Base-by-base conservation (phyloP, 2,797 vertebrate species). In the Leptatherina wallacei region DNA sequence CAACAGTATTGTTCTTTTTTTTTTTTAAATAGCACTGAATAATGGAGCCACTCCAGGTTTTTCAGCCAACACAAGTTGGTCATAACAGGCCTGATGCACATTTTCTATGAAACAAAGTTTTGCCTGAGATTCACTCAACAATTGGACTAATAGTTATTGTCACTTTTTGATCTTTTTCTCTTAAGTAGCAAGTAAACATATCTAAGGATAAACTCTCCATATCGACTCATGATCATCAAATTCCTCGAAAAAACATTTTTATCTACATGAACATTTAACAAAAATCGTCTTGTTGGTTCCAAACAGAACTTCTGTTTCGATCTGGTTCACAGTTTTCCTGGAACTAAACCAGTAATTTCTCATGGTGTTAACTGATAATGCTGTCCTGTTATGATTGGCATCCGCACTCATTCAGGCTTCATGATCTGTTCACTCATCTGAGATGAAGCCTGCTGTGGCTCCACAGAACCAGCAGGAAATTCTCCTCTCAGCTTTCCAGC, bases 401-500 rank as follows among this genome's bases (percentile, higher is more conserved):
- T 61, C 35, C 33, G 27, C 56, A 27, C 33, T 33, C 2, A 33
- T 38, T 1, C 33, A 38, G 3, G 51, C 38, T 63, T 63, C 6
- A 47, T 1, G 3, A 49, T 36, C 18, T 22, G 35, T 0, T 55
- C 36, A 27, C 27, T 47, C 2, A 61, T 18, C 35, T 54, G 58
- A 22, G 47, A 38, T 0, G 1, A 14, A 52, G 22, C 8, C 32
- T 49, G 32, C 22, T 29, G 54, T 33, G 29, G 20, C 61, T 52
- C 0, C 0, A 59, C 2, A 5, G 24, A 57, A 69, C 33, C 55
- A 49, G 44, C 24, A 57, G 57, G 61, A 59, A 61, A 63, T 58
- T 52, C n/a, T 51, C 69, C 33, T 24, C 40, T 59, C 12, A 30
- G 61, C 29, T 51, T 24, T 35, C n/a, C 51, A 63, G 35, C 32